Percentiles rank a stretch among this genome's conserved stretches.
phyloP scores from a whole-genome alignment of 1,140 invertebrate species.

The Sminthurides bifidus region DNA sequence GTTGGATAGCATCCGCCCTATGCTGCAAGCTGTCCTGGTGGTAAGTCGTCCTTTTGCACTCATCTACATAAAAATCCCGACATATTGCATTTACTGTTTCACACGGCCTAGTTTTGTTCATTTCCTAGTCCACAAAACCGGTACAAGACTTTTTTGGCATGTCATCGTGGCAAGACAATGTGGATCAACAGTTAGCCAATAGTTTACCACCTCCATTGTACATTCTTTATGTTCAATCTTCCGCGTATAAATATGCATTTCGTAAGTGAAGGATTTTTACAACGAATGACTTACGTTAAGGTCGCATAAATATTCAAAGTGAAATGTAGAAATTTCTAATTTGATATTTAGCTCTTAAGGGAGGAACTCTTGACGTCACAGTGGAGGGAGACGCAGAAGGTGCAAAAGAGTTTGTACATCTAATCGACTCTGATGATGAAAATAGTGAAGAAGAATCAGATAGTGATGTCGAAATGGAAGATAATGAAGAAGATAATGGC shows the following conservation, averaged over 20 bases:
- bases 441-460: conserved; percentile 52
- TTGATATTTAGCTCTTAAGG: background rate
- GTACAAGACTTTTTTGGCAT: conserved; percentile 77
- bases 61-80: background rate
- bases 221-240: conserved; percentile 71
- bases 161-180: conserved; percentile 28
- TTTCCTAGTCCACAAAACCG: conserved; percentile 61
- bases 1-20: conserved; percentile 67
- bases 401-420: conserved; percentile 51
- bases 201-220: conserved; percentile 72
- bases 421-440: conserved; percentile 42
- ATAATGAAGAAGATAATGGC: conserved; percentile 36
- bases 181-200: conserved; percentile 62
- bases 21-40: conserved; percentile 58
- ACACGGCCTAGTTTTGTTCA: too few species aligned
- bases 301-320: background rate
- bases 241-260: conserved; percentile 57
- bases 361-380: conserved; percentile 40
- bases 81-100: too few species aligned
- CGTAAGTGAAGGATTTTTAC: conserved; percentile 1
- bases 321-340: background rate
- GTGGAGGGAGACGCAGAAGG: conserved; percentile 71
- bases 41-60: conserved; percentile 35
- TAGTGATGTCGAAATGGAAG: conserved; percentile 43
- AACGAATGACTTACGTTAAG: background rate